A percentile compares a stretch with the other conserved stretches of the same genome.
phyloP scores from a whole-genome alignment of 1,140 invertebrate species.

The Drosophila lacertosa region DNA sequence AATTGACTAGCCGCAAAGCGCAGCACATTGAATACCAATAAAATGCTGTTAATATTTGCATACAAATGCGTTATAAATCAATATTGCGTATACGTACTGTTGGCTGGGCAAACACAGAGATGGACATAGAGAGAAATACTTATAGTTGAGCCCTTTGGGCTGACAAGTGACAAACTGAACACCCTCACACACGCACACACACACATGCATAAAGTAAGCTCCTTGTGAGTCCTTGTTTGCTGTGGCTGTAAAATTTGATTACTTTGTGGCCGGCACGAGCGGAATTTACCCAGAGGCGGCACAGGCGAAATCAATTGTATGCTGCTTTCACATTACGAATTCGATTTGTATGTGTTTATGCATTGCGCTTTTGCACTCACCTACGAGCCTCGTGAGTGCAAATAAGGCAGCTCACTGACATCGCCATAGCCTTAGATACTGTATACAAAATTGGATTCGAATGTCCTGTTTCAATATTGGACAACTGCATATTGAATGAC shows the following conservation, averaged over 20 bases:
- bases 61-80: slow-evolving; percentile 52
- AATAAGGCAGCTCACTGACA: slow-evolving; percentile 22
- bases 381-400: slow-evolving; percentile 16
- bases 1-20: slow-evolving; percentile 14
- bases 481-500: slow-evolving; percentile 57
- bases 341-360: slow-evolving; percentile 31
- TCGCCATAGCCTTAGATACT: slow-evolving; percentile 4
- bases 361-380: slow-evolving; percentile 62
- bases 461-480: slow-evolving; percentile 57
- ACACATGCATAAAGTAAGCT: background rate
- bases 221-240: slow-evolving; percentile 21
- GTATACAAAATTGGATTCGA: slow-evolving; percentile 55
- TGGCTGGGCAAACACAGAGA: slow-evolving; percentile 21
- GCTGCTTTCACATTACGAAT: slow-evolving; percentile 20
- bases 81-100: slow-evolving; percentile 54
- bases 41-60: slow-evolving; percentile 65
- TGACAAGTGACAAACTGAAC: slow-evolving; percentile 61
- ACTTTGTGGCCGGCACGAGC: slow-evolving; percentile 56
- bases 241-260: slow-evolving; percentile 67
- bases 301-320: slow-evolving; percentile 41
- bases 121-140: slow-evolving; percentile 12
- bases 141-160: slow-evolving; percentile 37
- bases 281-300: slow-evolving; percentile 51
- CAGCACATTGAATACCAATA: slow-evolving; percentile 49
- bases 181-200: background rate